Base-by-base conservation (phyloP, 2,888 invertebrate genomes). In the Microctonus hyperodae region DNA sequence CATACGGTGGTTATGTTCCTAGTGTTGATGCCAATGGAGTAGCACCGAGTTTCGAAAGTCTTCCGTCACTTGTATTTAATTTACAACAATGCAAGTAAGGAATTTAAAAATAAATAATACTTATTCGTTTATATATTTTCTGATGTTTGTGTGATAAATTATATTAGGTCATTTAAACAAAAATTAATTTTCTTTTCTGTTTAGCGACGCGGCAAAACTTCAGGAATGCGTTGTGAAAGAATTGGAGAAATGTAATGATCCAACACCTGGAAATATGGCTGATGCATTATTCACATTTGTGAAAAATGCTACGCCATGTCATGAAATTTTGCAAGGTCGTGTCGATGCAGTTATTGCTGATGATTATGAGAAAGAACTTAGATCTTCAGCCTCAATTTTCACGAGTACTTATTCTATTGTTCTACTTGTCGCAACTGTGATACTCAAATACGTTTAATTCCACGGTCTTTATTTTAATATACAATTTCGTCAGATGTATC, bases 261-360 rank as follows among this genome's bases (percentile, higher is more conserved):
- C 92, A 6, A 94, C 94, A 0, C 92, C 94, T 0, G 90, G 90
- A 33, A 94, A 94, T 83, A 90, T 94, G 76, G 88, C 91, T 0
- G 92, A 93, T 69, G 89, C 93, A 0, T 86, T 94, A 65, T 90
- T 94, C 78, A 89, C 88, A 70, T 93, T 89, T 78, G 86, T 93
- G 7, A 88, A 88, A 76, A 90, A 89, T 77, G 88, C 88, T 65
- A 90, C 90, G 0, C 90, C 90, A 0, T 93, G 93, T 70, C 73
- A 78, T 28, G 69, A 68, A 20, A 53, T 74, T 48, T 55, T 72
- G 13, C 65, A 66, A 50, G 56, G 33, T 33, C 68, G 67, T 1
- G 64, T 62, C 11, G 66, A 64, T 44, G 44, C 59, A 44, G 16
- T 9, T 9, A 16, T 4, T 44, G n/a, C n/a, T n/a, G 16, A 2